These are phyloP conservation scores for Penaeus japonicus DNA, from an alignment of 1,140 invertebrate species.

Conservation along the genomic window DNA sequence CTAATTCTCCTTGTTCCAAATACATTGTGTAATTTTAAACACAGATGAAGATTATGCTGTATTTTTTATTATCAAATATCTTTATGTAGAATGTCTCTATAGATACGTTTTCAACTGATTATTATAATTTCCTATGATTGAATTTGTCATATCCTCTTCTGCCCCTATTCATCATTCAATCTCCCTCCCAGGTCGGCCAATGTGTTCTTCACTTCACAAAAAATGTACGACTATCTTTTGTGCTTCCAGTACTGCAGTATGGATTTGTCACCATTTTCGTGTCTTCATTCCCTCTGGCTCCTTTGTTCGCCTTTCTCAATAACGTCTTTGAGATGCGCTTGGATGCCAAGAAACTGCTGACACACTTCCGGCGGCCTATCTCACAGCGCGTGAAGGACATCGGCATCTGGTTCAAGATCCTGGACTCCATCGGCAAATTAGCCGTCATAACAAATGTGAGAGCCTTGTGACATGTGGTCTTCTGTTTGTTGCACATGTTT, in stretches of 20 bases:
- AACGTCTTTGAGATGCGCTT: conserved; percentile 89
- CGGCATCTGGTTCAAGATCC: conserved; percentile 90
- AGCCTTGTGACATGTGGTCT: neutral
- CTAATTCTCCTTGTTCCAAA: too few species aligned
- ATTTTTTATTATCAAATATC: too few species aligned
- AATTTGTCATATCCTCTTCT: too few species aligned
- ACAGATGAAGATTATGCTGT: too few species aligned
- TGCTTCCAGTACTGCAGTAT: conserved; percentile 80
- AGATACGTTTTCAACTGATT: too few species aligned
- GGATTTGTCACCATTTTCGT: conserved; percentile 92
- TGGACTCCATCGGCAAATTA: conserved; percentile 88
- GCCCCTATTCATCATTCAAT: too few species aligned
- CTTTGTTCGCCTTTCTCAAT: conserved; percentile 86
- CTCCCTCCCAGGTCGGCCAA: too few species aligned
- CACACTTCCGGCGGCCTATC: conserved; percentile 83
- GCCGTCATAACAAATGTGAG: conserved; percentile 93
- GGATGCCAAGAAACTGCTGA: conserved; percentile 87
- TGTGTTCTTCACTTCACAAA: neutral
- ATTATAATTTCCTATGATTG: too few species aligned
- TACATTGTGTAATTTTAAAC: too few species aligned
- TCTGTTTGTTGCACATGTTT: neutral
- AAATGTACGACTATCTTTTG: neutral
- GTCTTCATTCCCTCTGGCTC: conserved; percentile 87
- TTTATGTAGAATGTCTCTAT: too few species aligned
- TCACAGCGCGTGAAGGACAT: conserved; percentile 85